These are phyloP conservation scores for Todus mexicanus DNA, from an alignment of 2,797 vertebrate species.

Conservation along the genomic window DNA sequence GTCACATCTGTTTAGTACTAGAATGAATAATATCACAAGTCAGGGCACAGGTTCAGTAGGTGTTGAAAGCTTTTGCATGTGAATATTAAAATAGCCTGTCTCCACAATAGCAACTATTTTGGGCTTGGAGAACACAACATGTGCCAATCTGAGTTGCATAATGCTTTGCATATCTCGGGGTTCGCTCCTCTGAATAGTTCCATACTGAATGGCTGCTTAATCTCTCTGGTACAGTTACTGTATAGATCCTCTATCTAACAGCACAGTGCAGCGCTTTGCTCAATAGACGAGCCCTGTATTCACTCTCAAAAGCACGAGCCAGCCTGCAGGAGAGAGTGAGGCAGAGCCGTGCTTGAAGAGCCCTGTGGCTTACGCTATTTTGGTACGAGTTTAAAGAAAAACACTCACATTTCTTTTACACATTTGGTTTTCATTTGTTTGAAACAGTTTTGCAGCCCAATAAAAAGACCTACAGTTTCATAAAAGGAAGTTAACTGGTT, in stretches of 20 bases:
- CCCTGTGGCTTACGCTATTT: background rate
- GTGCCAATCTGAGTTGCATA: conserved; percentile 41
- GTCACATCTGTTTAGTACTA: background rate
- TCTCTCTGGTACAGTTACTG: background rate
- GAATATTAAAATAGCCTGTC: conserved; percentile 41
- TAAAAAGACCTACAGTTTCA: conserved; percentile 72
- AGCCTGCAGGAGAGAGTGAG: background rate
- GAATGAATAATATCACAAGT: conserved; percentile 10
- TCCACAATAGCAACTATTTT: conserved; percentile 60
- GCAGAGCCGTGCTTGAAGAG: background rate
- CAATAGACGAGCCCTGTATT: conserved; percentile 18
- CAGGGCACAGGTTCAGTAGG: background rate
- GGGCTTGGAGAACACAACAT: conserved; percentile 41
- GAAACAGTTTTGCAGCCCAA: conserved; percentile 68
- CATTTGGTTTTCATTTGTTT: conserved; percentile 76
- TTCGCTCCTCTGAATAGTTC: conserved; percentile 21
- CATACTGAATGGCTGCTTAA: conserved; percentile 40
- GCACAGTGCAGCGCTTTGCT: background rate
- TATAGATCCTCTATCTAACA: background rate
- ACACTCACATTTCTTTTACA: conserved; percentile 42
- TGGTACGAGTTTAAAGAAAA: conserved; percentile 28
- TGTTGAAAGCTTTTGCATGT: conserved; percentile 47
- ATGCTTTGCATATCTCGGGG: conserved; percentile 33
- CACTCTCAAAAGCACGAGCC: conserved; percentile 24
- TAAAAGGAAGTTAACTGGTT: conserved; percentile 71